Conservation (phyloP, 2,888 invertebrate genomes). For the Microctonus brassicae region DNA sequence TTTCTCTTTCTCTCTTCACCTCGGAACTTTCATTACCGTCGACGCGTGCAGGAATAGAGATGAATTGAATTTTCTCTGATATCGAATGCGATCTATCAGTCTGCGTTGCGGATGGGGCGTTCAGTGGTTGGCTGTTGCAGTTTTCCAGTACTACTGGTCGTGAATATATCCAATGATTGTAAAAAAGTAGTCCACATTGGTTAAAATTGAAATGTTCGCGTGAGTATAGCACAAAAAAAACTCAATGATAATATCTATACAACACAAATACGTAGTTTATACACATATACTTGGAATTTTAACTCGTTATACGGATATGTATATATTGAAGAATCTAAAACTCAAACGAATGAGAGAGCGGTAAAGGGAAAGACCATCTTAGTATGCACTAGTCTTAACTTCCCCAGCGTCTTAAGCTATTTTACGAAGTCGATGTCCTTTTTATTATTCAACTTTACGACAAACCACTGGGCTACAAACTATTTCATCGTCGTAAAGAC, state of each 20-base stretch:
- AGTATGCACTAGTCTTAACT: constrained; percentile 1
- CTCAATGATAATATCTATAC: constrained; percentile 1
- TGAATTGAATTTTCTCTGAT: constrained; percentile 38
- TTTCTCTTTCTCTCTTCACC: constrained; percentile 21
- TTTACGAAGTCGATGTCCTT: constrained; percentile 38
- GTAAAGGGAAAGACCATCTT: not conserved
- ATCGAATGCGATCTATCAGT: constrained; percentile 38
- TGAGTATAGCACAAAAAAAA: not conserved
- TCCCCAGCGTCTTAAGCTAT: constrained; percentile 25
- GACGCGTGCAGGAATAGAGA: constrained; percentile 32
- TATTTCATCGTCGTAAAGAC: constrained; percentile 39
- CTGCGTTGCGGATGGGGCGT: constrained; percentile 6
- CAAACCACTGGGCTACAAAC: constrained; percentile 40
- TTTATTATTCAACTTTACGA: constrained; percentile 44
- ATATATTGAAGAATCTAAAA: not conserved
- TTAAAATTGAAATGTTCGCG: constrained; percentile 4
- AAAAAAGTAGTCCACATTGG: not conserved
- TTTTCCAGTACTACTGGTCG: not conserved
- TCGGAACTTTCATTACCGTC: constrained; percentile 38
- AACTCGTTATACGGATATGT: not conserved
- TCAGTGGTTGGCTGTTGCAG: constrained; percentile 4
- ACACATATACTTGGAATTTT: not conserved
- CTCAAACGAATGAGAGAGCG: not conserved
- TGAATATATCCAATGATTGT: constrained; percentile 3
- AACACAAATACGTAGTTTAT: not conserved